A percentile compares a stretch with the other conserved stretches of the same genome.
phyloP scores from a whole-genome alignment of 2,888 invertebrate genomes.

The Ichneumon xanthorius region DNA sequence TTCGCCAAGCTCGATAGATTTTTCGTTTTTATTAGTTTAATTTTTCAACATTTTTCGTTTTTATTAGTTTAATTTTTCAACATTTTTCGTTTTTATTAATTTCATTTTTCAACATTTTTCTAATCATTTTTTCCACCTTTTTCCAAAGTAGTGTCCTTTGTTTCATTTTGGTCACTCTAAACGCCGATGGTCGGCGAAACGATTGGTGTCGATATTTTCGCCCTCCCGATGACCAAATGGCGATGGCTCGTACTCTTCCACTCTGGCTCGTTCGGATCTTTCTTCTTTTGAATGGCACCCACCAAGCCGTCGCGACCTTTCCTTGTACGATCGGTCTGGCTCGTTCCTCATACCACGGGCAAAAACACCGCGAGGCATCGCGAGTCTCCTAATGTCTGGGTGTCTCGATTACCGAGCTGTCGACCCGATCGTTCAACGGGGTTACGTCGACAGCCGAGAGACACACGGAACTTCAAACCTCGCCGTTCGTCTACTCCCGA shows the following conservation, averaged over 20 bases:
- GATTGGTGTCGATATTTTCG: slow-evolving; percentile 52
- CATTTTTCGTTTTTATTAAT: too few species aligned
- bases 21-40: too few species aligned
- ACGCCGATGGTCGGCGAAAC: slow-evolving; percentile 1
- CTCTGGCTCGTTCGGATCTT: slow-evolving; percentile 35
- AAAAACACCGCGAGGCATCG: slow-evolving; percentile 18
- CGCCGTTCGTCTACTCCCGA: slow-evolving; percentile 22
- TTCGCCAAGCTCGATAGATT: background rate
- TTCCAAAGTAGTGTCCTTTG: background rate
- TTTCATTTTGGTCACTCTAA: background rate
- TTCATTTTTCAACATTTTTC: background rate
- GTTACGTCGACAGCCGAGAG: slow-evolving; percentile 39
- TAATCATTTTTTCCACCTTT: background rate
- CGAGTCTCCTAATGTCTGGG: slow-evolving; percentile 52
- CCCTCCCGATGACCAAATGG: slow-evolving; percentile 34
- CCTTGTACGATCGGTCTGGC: slow-evolving; percentile 29
- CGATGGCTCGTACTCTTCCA: slow-evolving; percentile 25
- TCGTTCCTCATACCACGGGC: slow-evolving; percentile 47
- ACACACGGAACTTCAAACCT: slow-evolving; percentile 31
- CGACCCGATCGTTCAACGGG: slow-evolving; percentile 48
- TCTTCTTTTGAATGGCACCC: slow-evolving; percentile 50
- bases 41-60: background rate
- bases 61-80: too few species aligned
- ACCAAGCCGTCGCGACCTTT: slow-evolving; percentile 47
- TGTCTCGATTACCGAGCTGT: slow-evolving; percentile 65